Base-by-base conservation (phyloP, 1,140 invertebrate species). In the Acromyrmex heyeri region DNA sequence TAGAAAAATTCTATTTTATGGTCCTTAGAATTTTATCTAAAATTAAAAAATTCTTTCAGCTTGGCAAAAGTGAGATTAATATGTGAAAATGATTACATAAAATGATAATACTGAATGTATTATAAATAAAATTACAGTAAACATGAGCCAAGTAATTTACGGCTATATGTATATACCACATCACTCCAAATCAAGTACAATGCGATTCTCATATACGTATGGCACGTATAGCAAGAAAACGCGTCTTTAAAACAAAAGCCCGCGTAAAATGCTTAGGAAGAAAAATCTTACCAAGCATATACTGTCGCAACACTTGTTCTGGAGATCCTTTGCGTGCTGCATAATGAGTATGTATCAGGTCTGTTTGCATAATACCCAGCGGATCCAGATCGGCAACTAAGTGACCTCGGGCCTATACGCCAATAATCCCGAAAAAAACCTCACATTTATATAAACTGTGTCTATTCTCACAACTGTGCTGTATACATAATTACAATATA, bases 351-450 rank as follows among this genome's bases (percentile, higher is more conserved):
- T 96, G 95, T 92, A 96, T 96, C 94, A 94, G 95, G 94, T 96
- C 96, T 93, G 95, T 96, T 95, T 96, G 96, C 95, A 96, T 97
- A 96, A 98, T 98, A 96, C 97, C 97, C 93, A 99, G 96, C 91
- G 99, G 99, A 96, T 99, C 99, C 96, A 99, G 95, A 95, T 98
- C 97, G 92, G 99, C 98, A 92, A 98, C 98, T 96, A 99, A 97
- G 96, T 99, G 99, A 95, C 99, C 99, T 95, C 98, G 97, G 94
- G 98, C 97, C 98, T 99, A 96, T 92, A 93, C 93, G 91, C 79
- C 89, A 95, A 94, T 89, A 93, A 92, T 92, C 69, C 88, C 91
- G 57, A 83, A 91, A 86, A 91, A 88, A 89, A 88, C 82, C 90
- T 91, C 91, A 91, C 87, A 92, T 90, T 87, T 94, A 92, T 93